Evolutionary conservation across 1,140 invertebrate genomes (phyloP).

Genomic region (Pararge aegeria): DNA sequence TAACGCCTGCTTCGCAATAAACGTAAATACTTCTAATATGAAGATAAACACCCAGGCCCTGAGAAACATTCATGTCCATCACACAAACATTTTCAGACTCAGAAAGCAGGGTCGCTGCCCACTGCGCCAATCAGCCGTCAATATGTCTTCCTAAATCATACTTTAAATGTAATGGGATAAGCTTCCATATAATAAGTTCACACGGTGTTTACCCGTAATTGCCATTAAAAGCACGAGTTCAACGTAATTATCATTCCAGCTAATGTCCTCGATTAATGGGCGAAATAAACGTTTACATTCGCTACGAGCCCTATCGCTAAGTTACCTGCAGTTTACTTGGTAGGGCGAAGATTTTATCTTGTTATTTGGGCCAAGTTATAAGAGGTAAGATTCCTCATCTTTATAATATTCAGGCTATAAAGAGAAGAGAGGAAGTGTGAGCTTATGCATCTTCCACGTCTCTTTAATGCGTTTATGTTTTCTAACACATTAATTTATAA

Average conservation of each 20-base stretch:
- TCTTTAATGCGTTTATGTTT: no score
- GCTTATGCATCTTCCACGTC: no score
- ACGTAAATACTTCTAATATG: no score
- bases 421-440: no score
- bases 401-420: no score
- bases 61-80: no score
- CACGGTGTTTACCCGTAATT: constrained; percentile 11
- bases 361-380: constrained; percentile 28
- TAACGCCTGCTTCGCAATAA: no score
- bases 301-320: constrained; percentile 34
- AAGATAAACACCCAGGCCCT: no score
- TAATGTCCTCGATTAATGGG: constrained; percentile 38
- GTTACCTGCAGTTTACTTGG: constrained; percentile 48
- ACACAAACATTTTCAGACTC: no score
- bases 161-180: background rate
- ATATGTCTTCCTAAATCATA: background rate
- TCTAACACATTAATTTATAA: no score
- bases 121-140: no score
- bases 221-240: constrained; percentile 29
- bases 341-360: constrained; percentile 53
- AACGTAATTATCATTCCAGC: constrained; percentile 35
- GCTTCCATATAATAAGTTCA: constrained; percentile 7
- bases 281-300: constrained; percentile 42
- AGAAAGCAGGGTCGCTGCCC: no score
- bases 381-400: constrained; percentile 4